These are phyloP conservation scores for Apodemia duryi DNA, from an alignment of 2,888 invertebrate genomes.

Conservation along the genomic window DNA sequence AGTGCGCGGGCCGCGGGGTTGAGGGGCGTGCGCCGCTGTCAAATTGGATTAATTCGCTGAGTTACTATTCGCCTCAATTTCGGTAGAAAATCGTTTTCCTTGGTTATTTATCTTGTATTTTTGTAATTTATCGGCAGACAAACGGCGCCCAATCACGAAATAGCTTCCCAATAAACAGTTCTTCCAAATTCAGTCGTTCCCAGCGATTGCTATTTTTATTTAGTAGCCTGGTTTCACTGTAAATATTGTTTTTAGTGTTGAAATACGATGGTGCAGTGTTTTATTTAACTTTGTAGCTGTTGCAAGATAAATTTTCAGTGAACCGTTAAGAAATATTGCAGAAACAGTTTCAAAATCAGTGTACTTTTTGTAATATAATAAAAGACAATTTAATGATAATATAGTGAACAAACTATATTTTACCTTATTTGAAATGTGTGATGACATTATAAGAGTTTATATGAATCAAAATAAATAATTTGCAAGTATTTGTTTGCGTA, in stretches of 20 bases:
- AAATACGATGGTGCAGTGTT: conserved; percentile 47
- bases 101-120: conserved; percentile 48
- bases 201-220: conserved; percentile 62
- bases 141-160: conserved; percentile 44
- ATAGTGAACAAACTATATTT: not conserved
- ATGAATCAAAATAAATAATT: not conserved
- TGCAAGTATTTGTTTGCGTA: not conserved
- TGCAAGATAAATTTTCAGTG: conserved; percentile 34
- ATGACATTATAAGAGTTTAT: not conserved
- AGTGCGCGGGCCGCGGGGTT: conserved; percentile 38
- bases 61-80: conserved; percentile 55
- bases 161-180: conserved; percentile 19
- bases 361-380: conserved; percentile 21
- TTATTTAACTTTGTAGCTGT: conserved; percentile 39
- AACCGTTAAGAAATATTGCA: conserved; percentile 39
- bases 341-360: conserved; percentile 43
- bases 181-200: conserved; percentile 18
- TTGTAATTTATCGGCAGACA: conserved; percentile 35
- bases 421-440: not conserved
- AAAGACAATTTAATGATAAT: not conserved
- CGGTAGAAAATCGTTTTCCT: conserved; percentile 53
- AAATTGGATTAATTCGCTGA: conserved; percentile 55
- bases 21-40: conserved; percentile 56
- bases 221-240: conserved; percentile 63
- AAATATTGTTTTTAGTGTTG: conserved; percentile 70